phyloP scores from a whole-genome alignment of 2,888 invertebrate genomes.

The Pachydiplax longipennis region DNA sequence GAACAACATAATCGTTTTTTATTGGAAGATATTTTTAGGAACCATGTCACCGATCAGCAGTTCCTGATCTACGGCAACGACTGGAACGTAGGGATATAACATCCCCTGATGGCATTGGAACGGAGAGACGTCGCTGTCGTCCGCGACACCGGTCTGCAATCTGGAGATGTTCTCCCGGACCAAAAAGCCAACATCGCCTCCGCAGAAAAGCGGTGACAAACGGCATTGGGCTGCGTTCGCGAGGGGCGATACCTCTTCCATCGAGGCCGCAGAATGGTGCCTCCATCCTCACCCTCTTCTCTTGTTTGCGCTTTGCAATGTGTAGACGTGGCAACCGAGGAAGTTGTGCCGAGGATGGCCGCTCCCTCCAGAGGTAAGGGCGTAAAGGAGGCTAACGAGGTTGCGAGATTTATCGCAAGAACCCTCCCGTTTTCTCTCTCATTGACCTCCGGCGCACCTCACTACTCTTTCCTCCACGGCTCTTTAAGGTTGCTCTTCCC shows the following conservation, averaged over 20 bases:
- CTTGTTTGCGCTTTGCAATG: slow-evolving; percentile 23
- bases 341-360: slow-evolving; percentile 13
- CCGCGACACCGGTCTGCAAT: neutral
- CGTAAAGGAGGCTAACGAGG: slow-evolving; percentile 41
- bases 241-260: neutral
- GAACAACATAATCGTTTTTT: no score
- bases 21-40: neutral
- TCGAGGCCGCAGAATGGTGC: slow-evolving; percentile 1
- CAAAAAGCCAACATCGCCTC: neutral
- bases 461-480: neutral
- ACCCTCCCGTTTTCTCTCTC: neutral
- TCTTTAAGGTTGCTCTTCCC: slow-evolving; percentile 2
- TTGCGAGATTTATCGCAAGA: slow-evolving; percentile 38
- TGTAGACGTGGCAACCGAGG: slow-evolving; percentile 33
- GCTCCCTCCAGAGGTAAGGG: slow-evolving; percentile 35
- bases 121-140: neutral
- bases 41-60: neutral
- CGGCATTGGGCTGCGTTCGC: neutral
- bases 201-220: neutral
- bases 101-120: neutral
- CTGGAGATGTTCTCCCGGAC: neutral
- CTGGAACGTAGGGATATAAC: neutral
- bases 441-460: slow-evolving; percentile 22
- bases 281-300: neutral
- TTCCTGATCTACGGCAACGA: neutral